Conservation (phyloP, 2,113 vertebrate species). For the Isichthys henryi region DNA sequence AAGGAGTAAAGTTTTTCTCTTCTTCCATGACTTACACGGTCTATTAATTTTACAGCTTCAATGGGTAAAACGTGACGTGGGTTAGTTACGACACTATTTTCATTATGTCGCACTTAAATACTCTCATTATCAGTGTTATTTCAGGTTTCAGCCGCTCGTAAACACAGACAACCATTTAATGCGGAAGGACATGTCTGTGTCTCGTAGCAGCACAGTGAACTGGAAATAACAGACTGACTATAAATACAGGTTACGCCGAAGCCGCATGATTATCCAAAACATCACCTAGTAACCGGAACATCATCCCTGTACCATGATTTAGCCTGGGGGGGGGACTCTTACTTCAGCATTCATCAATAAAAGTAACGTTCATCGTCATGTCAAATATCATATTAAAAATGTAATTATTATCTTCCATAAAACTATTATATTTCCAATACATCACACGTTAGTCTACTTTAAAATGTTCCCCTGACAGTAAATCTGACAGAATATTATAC, state of each 20-base stretch:
- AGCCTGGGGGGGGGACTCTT: not conserved
- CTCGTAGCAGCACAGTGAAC: not conserved
- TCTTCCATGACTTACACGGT: not conserved
- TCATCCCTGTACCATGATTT: not conserved
- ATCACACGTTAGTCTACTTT: not conserved
- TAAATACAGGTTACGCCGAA: not conserved
- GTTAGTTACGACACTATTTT: not conserved
- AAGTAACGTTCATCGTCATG: not conserved
- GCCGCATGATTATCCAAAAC: not conserved
- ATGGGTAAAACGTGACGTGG: not conserved
- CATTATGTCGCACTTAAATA: not conserved
- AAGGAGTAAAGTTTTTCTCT: not conserved
- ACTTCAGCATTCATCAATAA: not conserved
- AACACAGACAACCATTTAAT: not conserved
- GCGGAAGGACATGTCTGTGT: not conserved
- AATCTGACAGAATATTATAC: not conserved
- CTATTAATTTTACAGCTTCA: not conserved
- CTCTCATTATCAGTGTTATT: not conserved
- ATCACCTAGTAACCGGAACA: not conserved
- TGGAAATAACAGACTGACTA: not conserved
- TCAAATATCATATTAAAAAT: not conserved
- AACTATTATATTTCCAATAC: not conserved
- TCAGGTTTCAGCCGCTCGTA: not conserved
- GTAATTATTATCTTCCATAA: not conserved
- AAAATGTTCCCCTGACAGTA: not conserved